Conservation (phyloP, 2,888 invertebrate genomes). For the Apamea anceps region DNA sequence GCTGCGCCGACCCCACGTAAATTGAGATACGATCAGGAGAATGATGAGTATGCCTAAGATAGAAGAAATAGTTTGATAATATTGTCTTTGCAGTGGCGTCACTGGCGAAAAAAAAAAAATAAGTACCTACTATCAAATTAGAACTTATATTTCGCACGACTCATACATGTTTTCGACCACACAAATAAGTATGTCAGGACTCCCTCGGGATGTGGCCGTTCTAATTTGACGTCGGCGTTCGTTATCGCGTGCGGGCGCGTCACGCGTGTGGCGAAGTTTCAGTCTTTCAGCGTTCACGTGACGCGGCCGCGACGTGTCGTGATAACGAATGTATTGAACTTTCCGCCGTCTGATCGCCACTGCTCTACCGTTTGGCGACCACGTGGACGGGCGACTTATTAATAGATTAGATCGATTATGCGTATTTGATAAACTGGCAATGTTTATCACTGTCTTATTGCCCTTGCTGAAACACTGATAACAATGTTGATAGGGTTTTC, state of each 20-base stretch:
- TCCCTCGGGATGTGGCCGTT: constrained; percentile 42
- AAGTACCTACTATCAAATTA: background rate
- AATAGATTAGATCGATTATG: constrained; percentile 57
- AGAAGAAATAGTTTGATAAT: background rate
- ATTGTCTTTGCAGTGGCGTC: background rate
- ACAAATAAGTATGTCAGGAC: constrained; percentile 47
- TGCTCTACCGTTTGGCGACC: constrained; percentile 15
- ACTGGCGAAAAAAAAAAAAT: background rate
- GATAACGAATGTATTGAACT: constrained; percentile 55
- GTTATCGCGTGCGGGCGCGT: constrained; percentile 50
- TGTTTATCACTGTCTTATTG: constrained; percentile 49
- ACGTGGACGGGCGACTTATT: constrained; percentile 52
- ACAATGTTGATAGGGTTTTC: constrained; percentile 37
- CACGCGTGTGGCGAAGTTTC: constrained; percentile 22
- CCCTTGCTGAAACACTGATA: constrained; percentile 42
- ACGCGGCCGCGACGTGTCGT: constrained; percentile 22
- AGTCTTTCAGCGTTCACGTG: constrained; percentile 33
- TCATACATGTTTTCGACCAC: constrained; percentile 18
- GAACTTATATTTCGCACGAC: background rate
- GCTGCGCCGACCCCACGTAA: too few species aligned
- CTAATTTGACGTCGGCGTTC: constrained; percentile 30
- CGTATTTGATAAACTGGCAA: constrained; percentile 37
- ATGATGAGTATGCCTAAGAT: background rate
- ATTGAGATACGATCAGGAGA: too few species aligned
- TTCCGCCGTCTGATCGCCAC: constrained; percentile 12